Evolutionary conservation across 2,888 invertebrate genomes (phyloP), one percentile per base, ranked within the genome.

Genomic region (Philopedon plagiatum): DNA sequence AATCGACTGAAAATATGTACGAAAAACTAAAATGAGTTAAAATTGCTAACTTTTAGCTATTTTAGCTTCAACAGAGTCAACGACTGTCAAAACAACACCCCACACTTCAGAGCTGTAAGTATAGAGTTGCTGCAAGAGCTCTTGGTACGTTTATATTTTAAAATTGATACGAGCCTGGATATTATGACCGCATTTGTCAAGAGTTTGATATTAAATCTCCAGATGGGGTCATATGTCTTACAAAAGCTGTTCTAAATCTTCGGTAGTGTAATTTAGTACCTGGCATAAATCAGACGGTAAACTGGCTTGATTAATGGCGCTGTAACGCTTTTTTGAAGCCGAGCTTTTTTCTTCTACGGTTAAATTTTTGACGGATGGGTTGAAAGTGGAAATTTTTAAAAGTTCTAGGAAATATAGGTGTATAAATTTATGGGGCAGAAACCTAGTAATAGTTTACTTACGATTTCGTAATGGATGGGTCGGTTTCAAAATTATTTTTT

Each of bases 151-250:
- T 66, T 71, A 71, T 64, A 63, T 67, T 70, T 67, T 71, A 75
- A 74, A 75, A 75, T 62, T 73, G 71, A 71, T 72, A 70, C 71
- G 72, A 66, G 72, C 67, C 75, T 65, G 75, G 73, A 75, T 75
- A 73, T 75, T 71, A 69, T 71, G 72, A 63, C 70, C 65, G 73
- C 78, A 79, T 79, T 79, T 78, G 78, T 79, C 78, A 79, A 78
- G 78, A 78, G 78, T 78, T 78, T 72, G 78, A 79, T 79, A 78
- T 79, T 79, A 78, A 78, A 78, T 78, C 78, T 72, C 77, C 75
- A 77, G 78, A 79, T 78, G 78, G 76, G 78, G 78, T 78, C 78
- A 78, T 79, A 77, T 77, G 79, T 79, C 79, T 79, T 75, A 76
- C 78, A 76, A 76, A 76, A 73, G 75, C 75, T 74, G 75, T 76